Conservation (phyloP, 2,797 vertebrate genomes). For the Poecilia velifera region DNA sequence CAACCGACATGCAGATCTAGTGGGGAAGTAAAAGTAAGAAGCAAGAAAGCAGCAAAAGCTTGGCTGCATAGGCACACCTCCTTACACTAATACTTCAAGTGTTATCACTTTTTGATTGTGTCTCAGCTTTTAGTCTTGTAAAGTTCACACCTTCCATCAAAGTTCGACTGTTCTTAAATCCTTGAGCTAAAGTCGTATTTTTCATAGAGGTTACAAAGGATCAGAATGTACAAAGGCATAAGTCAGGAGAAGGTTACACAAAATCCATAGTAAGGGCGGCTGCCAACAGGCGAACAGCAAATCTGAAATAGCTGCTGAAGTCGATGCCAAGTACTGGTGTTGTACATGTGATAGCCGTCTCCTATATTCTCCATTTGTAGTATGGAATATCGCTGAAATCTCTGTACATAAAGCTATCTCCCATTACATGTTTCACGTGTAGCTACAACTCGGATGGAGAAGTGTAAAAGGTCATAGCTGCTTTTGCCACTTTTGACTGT, state of each 20-base stretch:
- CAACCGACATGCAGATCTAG: neutral
- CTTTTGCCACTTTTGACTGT: conserved; percentile 10
- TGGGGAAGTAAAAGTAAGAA: neutral
- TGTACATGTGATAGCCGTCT: neutral
- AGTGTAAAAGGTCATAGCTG: conserved; percentile 10
- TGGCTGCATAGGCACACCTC: neutral
- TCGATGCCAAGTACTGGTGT: neutral
- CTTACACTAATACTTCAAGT: neutral
- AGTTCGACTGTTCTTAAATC: neutral
- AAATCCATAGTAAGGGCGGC: neutral
- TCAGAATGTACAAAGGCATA: neutral
- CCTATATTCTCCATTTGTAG: neutral
- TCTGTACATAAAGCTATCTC: neutral
- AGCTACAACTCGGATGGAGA: conserved; percentile 2
- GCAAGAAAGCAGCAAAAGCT: neutral
- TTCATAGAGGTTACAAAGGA: conserved; percentile 1
- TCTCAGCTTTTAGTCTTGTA: neutral
- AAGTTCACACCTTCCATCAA: neutral
- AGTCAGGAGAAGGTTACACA: conserved; percentile 4
- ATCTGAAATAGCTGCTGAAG: conserved; percentile 1
- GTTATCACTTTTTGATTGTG: neutral
- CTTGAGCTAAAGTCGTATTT: neutral
- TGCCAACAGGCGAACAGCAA: neutral
- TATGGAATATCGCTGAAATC: neutral
- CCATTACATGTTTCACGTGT: neutral